Conservation (phyloP, 2,113 vertebrate genomes). For the Podilymbus podiceps region DNA sequence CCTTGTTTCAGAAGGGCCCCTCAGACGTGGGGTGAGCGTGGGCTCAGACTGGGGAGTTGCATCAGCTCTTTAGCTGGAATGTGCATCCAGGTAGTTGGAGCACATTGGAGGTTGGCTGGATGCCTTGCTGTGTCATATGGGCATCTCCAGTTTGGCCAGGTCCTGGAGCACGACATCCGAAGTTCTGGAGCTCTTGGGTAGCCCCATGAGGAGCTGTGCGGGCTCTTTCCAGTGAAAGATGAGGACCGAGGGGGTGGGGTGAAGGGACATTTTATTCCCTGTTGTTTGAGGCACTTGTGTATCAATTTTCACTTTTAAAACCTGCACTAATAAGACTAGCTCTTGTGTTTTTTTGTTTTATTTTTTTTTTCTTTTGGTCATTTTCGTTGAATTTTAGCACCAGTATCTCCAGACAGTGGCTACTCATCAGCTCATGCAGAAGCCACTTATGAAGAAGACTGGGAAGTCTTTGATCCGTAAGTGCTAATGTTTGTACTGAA, state of each 20-base stretch:
- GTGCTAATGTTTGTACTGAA: constrained; percentile 48
- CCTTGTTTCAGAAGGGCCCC: background rate
- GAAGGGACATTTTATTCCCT: accelerated
- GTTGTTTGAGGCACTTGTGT: accelerated
- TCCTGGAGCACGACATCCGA: accelerated
- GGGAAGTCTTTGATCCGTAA: constrained; percentile 99
- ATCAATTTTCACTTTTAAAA: background rate
- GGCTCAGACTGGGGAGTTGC: background rate
- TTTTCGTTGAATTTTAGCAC: constrained; percentile 79
- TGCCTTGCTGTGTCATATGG: too few relatives aligned
- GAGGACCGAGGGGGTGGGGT: background rate
- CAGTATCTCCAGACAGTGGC: constrained; percentile 87
- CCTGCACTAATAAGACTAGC: constrained; percentile 56
- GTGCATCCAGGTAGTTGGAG: background rate
- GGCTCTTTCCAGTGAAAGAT: accelerated
- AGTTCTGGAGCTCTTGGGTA: background rate
- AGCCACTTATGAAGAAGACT: constrained; percentile 96
- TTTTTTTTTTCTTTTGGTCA: constrained; percentile 49
- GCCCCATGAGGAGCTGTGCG: background rate
- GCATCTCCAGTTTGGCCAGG: background rate
- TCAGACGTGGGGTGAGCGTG: background rate
- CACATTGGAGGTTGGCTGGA: accelerated
- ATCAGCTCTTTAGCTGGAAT: background rate
- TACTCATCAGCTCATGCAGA: constrained; percentile 92
- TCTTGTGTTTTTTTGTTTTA: constrained; percentile 40